Evolutionary conservation across 2,888 invertebrate species (phyloP).

Genomic region (Drosophila diplacantha): DNA sequence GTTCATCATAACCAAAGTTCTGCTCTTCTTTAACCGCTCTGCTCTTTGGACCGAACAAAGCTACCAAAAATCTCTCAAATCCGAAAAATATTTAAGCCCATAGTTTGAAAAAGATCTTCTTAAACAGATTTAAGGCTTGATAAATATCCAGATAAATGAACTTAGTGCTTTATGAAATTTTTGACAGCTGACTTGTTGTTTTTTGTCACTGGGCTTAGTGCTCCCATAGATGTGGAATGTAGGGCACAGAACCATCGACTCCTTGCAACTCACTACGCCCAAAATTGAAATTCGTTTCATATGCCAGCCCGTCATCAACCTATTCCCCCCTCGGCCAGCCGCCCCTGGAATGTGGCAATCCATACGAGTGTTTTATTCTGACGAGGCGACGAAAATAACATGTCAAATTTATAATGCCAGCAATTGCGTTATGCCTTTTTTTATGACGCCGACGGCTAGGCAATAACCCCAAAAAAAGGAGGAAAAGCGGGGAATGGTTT

Average conservation of each 20-base stretch:
- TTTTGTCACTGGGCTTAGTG: slow-evolving; percentile 32
- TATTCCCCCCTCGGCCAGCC: not conserved
- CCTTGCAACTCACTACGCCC: slow-evolving; percentile 14
- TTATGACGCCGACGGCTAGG: slow-evolving; percentile 48
- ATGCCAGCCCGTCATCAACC: slow-evolving; percentile 42
- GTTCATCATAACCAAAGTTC: not conserved
- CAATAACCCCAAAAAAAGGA: slow-evolving; percentile 26
- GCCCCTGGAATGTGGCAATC: slow-evolving; percentile 42
- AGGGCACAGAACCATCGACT: slow-evolving; percentile 13
- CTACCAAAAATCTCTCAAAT: not conserved
- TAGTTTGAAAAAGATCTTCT: too few species aligned
- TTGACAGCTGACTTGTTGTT: slow-evolving; percentile 22
- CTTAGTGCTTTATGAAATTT: slow-evolving; percentile 1
- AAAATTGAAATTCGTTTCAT: slow-evolving; percentile 45
- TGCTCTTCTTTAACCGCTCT: not conserved
- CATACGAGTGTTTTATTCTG: slow-evolving; percentile 50
- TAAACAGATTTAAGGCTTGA: not conserved
- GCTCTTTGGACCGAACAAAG: not conserved
- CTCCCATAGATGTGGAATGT: slow-evolving; percentile 2
- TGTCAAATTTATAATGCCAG: slow-evolving; percentile 69
- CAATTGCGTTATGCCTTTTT: slow-evolving; percentile 61
- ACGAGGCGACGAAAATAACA: slow-evolving; percentile 68
- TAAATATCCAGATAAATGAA: not conserved
- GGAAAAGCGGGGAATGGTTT: slow-evolving; percentile 25
- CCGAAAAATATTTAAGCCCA: not conserved